Base-by-base conservation (phyloP, 2,113 vertebrate genomes). In the Hippolais icterina region DNA sequence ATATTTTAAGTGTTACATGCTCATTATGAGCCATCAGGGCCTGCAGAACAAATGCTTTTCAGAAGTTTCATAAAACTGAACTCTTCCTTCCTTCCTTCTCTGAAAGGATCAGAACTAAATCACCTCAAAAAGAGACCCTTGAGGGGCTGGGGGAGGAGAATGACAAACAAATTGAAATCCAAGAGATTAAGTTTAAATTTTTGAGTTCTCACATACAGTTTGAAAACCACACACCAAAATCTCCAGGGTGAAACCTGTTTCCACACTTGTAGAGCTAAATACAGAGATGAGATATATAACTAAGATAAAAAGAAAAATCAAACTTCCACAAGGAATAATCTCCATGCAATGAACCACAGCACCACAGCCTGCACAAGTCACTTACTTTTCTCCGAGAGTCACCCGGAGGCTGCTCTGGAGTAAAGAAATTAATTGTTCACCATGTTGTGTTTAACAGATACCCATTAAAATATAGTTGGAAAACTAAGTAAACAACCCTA, bases 311-410 rank as follows among this genome's bases (percentile, higher is more conserved):
- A 92, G 28, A 80, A 95, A 95, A 94, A 83, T 44, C 90, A 93
- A 94, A 96, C 53, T 95, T 97, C 80, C 96, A 97, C 93, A 93
- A 96, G 92, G 95, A 96, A 84, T 90, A 80, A 87, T 80, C 87
- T 95, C 91, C 98, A 99, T 99, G 99, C 99, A 99, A 98, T 96
- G 96, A 98, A 97, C 97, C 98, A 98, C 77, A 97, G 96, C 97
- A 97, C 97, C 93, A 97, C 85, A 93, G 80, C 96, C 97, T 97
- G 90, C 94, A 94, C 90, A 96, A 97, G 95, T 93, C 99, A 99
- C 99, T 99, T 99, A 99, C 99, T 98, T 99, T 99, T 99, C 98
- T 99, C 98, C 98, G 99, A 98, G 99, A 97, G 98, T 99, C 98
- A 99, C 99, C 98, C 99, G 97, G 98, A 99, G 99, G 98, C 98